phyloP scores from a whole-genome alignment of 2,797 vertebrate genomes.

The Myiotriccus ornatus region DNA sequence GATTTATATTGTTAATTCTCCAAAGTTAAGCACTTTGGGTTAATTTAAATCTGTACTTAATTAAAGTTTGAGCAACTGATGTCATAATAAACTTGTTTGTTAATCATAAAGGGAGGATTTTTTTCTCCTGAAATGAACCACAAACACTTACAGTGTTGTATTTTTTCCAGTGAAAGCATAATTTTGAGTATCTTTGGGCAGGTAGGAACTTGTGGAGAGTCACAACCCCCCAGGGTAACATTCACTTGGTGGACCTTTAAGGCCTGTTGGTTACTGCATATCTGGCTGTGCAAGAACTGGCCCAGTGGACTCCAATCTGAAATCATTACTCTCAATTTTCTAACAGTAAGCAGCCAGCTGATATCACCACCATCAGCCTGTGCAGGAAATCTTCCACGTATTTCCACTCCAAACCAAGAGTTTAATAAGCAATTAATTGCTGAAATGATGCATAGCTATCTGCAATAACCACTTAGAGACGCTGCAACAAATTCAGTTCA shows the following conservation, averaged over 20 bases:
- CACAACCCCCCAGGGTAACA: not conserved
- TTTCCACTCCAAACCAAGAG: not conserved
- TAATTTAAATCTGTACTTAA: not conserved
- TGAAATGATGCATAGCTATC: constrained; percentile 45
- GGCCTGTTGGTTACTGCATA: not conserved
- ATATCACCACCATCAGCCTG: not conserved
- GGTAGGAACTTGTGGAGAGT: not conserved
- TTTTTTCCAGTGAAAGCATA: not conserved
- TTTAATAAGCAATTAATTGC: constrained; percentile 54
- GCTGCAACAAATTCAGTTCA: not conserved
- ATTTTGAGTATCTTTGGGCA: not conserved
- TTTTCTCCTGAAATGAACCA: not conserved
- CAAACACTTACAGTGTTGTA: not conserved
- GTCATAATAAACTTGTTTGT: not conserved
- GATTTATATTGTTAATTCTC: not conserved
- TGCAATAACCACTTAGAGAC: not conserved
- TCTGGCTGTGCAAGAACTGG: not conserved
- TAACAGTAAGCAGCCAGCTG: not conserved
- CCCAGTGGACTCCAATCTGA: not conserved
- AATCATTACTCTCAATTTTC: not conserved
- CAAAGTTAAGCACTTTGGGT: not conserved
- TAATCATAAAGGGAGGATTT: accelerated
- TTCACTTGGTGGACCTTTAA: not conserved
- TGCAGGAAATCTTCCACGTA: not conserved
- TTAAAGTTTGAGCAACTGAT: not conserved